Evolutionary conservation across 2,888 invertebrate genomes (phyloP).

Genomic region (Caenorhabditis macrosperma): DNA sequence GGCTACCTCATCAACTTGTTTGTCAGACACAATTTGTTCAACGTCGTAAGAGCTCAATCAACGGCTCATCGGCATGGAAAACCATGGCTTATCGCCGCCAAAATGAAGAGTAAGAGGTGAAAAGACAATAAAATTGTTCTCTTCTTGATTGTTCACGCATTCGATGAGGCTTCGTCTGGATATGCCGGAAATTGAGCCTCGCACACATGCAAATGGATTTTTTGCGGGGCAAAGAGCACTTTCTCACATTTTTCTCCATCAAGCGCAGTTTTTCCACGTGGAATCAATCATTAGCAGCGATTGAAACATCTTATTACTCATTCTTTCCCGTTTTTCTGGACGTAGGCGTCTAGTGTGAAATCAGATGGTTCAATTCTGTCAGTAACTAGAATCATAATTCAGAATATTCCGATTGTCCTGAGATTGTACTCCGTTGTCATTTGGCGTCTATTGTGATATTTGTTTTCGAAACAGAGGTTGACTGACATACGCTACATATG

Average conservation of each 20-base stretch:
- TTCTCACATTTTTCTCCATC: not conserved
- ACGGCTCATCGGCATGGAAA: slow-evolving; percentile 30
- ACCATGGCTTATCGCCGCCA: slow-evolving; percentile 23
- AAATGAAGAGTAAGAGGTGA: slow-evolving; percentile 17
- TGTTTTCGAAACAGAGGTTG: too few relatives aligned
- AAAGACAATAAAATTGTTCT: not conserved
- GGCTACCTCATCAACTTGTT: slow-evolving; percentile 28
- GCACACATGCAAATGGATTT: slow-evolving; percentile 12
- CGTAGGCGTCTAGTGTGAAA: too few relatives aligned
- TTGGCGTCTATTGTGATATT: too few relatives aligned
- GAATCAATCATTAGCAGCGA: too few relatives aligned
- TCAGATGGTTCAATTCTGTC: too few relatives aligned
- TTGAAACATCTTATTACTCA: too few relatives aligned
- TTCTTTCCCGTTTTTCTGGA: not conserved
- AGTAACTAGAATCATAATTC: too few relatives aligned
- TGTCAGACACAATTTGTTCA: slow-evolving; percentile 33
- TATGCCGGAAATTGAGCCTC: not conserved
- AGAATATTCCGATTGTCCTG: too few relatives aligned
- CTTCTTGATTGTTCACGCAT: not conserved
- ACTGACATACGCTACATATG: too few relatives aligned
- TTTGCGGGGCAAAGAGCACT: not conserved
- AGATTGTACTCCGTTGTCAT: too few relatives aligned
- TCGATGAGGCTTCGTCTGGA: not conserved
- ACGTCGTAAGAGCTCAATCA: slow-evolving; percentile 38
- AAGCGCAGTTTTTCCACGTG: too few relatives aligned